phyloP scores from a whole-genome alignment of 2,888 invertebrate species.

The Alloplasta piceator region DNA sequence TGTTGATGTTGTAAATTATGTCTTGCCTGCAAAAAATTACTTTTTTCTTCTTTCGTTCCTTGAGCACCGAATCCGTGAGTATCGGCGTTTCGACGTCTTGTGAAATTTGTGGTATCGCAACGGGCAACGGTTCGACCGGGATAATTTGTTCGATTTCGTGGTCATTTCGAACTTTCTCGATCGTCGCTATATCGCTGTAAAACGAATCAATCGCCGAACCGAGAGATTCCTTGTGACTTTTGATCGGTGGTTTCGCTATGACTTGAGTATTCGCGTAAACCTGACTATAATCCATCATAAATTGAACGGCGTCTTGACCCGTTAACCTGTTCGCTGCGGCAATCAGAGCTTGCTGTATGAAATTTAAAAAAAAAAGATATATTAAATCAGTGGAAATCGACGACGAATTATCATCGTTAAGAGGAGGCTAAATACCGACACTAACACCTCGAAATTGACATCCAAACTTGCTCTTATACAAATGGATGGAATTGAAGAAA shows the following conservation, averaged over 20 bases:
- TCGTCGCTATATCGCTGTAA: conserved; percentile 86
- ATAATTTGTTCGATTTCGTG: conserved; percentile 65
- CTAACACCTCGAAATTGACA: too few species aligned
- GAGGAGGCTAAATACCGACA: too few species aligned
- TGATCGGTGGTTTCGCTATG: conserved; percentile 81
- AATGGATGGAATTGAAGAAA: too few species aligned
- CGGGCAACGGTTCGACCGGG: conserved; percentile 51
- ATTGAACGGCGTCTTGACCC: conserved; percentile 78
- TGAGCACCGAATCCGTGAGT: conserved; percentile 72
- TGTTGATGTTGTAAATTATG: conserved; percentile 10
- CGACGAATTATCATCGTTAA: background rate
- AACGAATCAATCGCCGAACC: conserved; percentile 86
- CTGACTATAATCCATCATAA: conserved; percentile 79
- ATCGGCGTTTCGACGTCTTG: conserved; percentile 66
- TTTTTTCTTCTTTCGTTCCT: conserved; percentile 84
- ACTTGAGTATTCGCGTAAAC: conserved; percentile 80
- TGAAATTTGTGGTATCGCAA: conserved; percentile 65
- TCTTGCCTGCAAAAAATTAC: conserved; percentile 60
- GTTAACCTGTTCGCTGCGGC: conserved; percentile 78
- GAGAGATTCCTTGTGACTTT: conserved; percentile 79
- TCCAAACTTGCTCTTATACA: too few species aligned
- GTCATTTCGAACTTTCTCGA: conserved; percentile 81
- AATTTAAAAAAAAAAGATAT: conserved; percentile 1
- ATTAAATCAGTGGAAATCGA: conserved; percentile 8
- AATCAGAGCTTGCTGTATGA: conserved; percentile 76